These are phyloP conservation scores for Ophiodon elongatus DNA, from an alignment of 2,113 vertebrate species.

Conservation along the genomic window DNA sequence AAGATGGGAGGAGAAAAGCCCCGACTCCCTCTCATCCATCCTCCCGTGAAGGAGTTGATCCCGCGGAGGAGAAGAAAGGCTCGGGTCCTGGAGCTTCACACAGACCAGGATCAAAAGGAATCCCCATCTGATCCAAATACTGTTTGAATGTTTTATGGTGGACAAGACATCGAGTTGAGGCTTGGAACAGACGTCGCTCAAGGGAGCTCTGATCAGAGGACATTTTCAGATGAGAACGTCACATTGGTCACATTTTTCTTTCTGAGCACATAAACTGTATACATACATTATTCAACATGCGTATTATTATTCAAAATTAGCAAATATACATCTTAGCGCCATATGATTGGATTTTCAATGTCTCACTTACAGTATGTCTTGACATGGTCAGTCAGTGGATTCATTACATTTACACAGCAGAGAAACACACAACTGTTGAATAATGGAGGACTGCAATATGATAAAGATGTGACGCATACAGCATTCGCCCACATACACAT, in stretches of 20 bases:
- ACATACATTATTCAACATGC: conserved; percentile 9
- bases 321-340: not conserved
- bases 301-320: not conserved
- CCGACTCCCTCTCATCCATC: conserved; percentile 48
- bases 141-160: conserved; percentile 65
- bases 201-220: conserved; percentile 36
- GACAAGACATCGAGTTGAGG: conserved; percentile 10
- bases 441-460: not conserved
- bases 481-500: not conserved
- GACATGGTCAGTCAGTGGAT: conserved; percentile 29
- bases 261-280: not conserved
- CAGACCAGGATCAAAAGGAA: conserved; percentile 62
- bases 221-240: conserved; percentile 1
- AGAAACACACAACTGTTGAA: conserved; percentile 7
- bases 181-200: conserved; percentile 31
- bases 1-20: conserved; percentile 13
- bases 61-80: conserved; percentile 23
- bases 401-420: conserved; percentile 26
- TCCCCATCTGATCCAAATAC: conserved; percentile 55
- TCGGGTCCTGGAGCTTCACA: conserved; percentile 25
- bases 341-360: conserved; percentile 26
- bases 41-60: conserved; percentile 39
- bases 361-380: conserved; percentile 13
- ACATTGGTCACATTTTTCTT: not conserved
- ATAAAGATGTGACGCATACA: conserved; percentile 12